Evolutionary conservation across 2,113 vertebrate genomes (phyloP).

Genomic region (Catharus fuscescens): DNA sequence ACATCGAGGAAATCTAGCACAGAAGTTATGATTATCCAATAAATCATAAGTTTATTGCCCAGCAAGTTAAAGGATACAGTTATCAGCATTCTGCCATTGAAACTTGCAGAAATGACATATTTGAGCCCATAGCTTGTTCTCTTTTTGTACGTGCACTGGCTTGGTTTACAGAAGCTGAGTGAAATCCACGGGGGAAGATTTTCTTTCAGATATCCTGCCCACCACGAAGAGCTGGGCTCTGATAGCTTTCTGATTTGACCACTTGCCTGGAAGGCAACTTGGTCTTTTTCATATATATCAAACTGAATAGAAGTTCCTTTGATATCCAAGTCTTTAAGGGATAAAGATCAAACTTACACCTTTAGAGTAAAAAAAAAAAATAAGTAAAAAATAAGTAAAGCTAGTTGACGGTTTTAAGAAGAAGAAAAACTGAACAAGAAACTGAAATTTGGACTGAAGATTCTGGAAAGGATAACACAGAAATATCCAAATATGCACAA

Average conservation of each 20-base stretch:
- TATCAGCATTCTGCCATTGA: not conserved
- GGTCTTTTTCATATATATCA: slow-evolving; percentile 13
- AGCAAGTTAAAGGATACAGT: not conserved
- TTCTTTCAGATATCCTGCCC: not conserved
- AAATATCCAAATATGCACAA: not conserved
- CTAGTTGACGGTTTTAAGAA: not conserved
- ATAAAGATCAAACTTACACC: slow-evolving; percentile 20
- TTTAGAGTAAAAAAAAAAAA: not conserved
- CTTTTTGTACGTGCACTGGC: not conserved
- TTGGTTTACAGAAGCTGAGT: not conserved
- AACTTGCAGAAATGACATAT: not conserved
- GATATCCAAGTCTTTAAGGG: slow-evolving; percentile 41
- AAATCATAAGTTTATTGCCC: not conserved
- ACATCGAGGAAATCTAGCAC: not conserved
- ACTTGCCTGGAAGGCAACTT: slow-evolving; percentile 19
- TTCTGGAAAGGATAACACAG: not conserved
- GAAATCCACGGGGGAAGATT: not conserved
- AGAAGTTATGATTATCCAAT: not conserved
- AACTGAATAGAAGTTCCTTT: slow-evolving; percentile 45
- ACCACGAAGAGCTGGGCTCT: not conserved
- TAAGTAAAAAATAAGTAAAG: not conserved
- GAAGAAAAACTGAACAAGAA: not conserved
- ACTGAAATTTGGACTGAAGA: not conserved
- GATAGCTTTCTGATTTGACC: not conserved
- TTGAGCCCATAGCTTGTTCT: not conserved